These are phyloP conservation scores for Mythimna ferrago DNA, from an alignment of 2,888 invertebrate species.

Conservation along the genomic window DNA sequence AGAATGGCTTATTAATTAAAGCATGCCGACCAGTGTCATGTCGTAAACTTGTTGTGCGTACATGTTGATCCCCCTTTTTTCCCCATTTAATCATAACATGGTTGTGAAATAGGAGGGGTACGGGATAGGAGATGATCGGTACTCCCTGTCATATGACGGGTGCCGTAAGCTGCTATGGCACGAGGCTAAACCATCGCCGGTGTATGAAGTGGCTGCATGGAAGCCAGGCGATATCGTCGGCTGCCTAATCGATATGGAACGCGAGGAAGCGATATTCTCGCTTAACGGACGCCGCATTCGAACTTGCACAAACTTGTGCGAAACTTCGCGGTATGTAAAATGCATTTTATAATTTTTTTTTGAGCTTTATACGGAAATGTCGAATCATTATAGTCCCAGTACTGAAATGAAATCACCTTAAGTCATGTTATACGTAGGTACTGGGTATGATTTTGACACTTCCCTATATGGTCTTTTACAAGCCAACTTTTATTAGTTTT, in stretches of 20 bases:
- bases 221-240: slow-evolving; percentile 96
- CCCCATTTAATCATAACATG: background rate
- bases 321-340: slow-evolving; percentile 92
- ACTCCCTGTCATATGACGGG: slow-evolving; percentile 97
- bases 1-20: background rate
- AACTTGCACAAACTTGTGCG: slow-evolving; percentile 94
- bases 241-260: slow-evolving; percentile 95
- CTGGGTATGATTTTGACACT: background rate
- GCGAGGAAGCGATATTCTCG: slow-evolving; percentile 94
- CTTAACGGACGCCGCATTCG: slow-evolving; percentile 94
- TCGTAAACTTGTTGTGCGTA: background rate
- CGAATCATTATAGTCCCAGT: background rate
- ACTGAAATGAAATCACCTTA: background rate
- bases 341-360: background rate
- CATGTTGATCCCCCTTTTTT: background rate
- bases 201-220: slow-evolving; percentile 92
- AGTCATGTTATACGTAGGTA: too few relatives aligned
- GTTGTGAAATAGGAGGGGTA: slow-evolving; percentile 94
- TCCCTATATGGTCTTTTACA: background rate
- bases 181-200: slow-evolving; percentile 93
- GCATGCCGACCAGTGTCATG: slow-evolving; percentile 35
- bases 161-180: slow-evolving; percentile 97
- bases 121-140: slow-evolving; percentile 98
- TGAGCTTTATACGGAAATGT: background rate
- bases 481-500: background rate